Evolutionary conservation across 92 coral and sea anemone species (phyloP).

Genomic region (Isaurus tuberculatus): DNA sequence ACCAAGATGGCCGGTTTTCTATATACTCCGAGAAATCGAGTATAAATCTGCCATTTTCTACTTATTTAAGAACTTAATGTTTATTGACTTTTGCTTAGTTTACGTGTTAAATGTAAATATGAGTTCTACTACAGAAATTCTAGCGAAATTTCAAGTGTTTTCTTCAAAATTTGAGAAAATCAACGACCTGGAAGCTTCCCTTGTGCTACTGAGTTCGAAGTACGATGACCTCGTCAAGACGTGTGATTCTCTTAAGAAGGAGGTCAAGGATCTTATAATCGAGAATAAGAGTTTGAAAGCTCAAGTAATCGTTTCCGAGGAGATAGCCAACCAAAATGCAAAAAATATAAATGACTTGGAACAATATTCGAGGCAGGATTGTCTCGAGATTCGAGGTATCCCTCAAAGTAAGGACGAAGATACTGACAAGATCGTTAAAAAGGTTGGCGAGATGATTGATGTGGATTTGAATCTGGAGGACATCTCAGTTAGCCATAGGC

Average conservation of each 20-base stretch:
- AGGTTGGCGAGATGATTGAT: not conserved
- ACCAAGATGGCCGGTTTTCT: not conserved
- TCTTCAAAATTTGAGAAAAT: too few relatives aligned
- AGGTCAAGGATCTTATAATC: not conserved
- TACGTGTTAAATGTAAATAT: not conserved
- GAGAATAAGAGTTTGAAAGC: not conserved
- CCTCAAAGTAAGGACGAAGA: too few relatives aligned
- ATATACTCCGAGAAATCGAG: not conserved
- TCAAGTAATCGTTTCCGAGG: not conserved
- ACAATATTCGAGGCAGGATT: too few relatives aligned
- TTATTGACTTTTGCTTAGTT: not conserved
- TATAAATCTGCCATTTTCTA: not conserved
- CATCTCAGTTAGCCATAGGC: constrained; percentile 1
- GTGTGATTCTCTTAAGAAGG: constrained; percentile 5
- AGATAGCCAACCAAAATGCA: not conserved
- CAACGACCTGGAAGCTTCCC: not conserved
- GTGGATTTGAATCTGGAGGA: not conserved
- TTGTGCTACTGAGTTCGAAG: not conserved
- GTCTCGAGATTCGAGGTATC: too few relatives aligned
- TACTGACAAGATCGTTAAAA: not conserved
- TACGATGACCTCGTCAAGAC: not conserved
- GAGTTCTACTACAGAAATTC: not conserved
- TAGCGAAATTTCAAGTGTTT: too few relatives aligned
- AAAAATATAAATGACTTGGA: too few relatives aligned
- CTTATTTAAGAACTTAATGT: not conserved